Base-by-base conservation (phyloP, 1,140 invertebrate genomes). In the Conus betulinus region DNA sequence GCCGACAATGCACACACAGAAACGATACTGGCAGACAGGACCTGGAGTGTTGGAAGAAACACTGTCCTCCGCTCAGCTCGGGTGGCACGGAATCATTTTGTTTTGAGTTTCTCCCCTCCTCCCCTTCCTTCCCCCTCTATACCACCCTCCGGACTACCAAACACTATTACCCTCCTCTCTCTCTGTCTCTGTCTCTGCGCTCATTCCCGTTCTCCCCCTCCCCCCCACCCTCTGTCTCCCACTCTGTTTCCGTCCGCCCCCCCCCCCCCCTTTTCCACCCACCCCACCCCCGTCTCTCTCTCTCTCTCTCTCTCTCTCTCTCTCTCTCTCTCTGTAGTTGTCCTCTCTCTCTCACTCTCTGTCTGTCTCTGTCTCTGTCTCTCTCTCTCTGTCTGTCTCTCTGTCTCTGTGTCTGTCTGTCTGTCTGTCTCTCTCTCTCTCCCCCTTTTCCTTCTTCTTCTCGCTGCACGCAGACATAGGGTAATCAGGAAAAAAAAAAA, bases 241-340 rank as follows among this genome's bases (percentile, higher is more conserved):
- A 27, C 51, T 2, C 55, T 52, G 17, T 57, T n/a, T 57, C 51
- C n/a, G 1, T 84, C 5, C 8, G 53, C 17, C 63, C 57, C 63
- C 27, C 53, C 25, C 63, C 57, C 63, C 27, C 63, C 15, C 84
- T 63, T 25, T 25, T 25, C 27, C 53, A 1, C 63, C 57, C 55
- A 8, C 84, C 27, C 63, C 17, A 6, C 15, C 57, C 25, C n/a
- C 25, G 7, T 87, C n/a, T 25, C 25, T 39, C 63, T 55, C 78
- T 79, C 76, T 79, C 78, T 79, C 78, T 79, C 78, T 79, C 78
- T 79, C 78, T 79, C 78, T 79, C 78, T 79, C 78, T 79, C 78
- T 79, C 78, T 79, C 51, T 79, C 78, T 79, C 78, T 79, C 78
- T 79, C 78, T 60, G 8, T 55, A 6, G 57, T 15, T 15, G 11